Evolutionary conservation across 2,888 invertebrate genomes (phyloP), one percentile per base, ranked within the genome.

Genomic region (Meiosimyza decipiens): DNA sequence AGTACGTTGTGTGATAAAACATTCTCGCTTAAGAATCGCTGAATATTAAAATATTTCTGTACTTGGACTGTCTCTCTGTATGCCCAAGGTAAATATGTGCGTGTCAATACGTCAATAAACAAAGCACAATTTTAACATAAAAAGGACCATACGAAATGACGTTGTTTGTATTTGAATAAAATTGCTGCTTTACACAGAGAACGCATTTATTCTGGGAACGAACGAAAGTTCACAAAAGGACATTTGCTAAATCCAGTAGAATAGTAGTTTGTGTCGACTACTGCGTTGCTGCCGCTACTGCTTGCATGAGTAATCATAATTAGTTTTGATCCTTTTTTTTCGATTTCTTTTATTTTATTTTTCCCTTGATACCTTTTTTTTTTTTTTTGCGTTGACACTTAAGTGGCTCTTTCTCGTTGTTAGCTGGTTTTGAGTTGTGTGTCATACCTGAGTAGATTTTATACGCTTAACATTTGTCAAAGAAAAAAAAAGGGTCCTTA

Each of bases 21-120:
- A 22, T 22, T 22, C 22, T 2, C 22, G 40, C 40, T 40, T 7
- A 5, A 40, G 40, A 40, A 40, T 9, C 40, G 9, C 6, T 40
- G 40, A 9, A 40, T 9, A 40, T 40, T 40, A 7, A 28, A 28
- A 40, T 40, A 40, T 9, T 9, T 40, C 40, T 9, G 0, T 9
- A 40, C 9, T 40, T 28, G 28, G 3, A 28, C 3, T 28, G 28
- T 28, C 28, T 40, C 9, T 40, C 40, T 6, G 9, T 40, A 40
- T 40, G 40, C 40, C 40, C 40, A 40, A 9, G 9, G 22, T 47
- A 47, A 16, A 64, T 51, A 28, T 28, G 64, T 49, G 22, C 51
- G 67, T 50, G 67, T 67, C 57, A 57, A 55, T 55, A 49, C 18
- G 57, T 57, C 67, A 67, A 67, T 67, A 67, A 67, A 40, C 54